These are phyloP conservation scores for Sesamia nonagrioides DNA, from an alignment of 1,140 invertebrate genomes.

Conservation along the genomic window DNA sequence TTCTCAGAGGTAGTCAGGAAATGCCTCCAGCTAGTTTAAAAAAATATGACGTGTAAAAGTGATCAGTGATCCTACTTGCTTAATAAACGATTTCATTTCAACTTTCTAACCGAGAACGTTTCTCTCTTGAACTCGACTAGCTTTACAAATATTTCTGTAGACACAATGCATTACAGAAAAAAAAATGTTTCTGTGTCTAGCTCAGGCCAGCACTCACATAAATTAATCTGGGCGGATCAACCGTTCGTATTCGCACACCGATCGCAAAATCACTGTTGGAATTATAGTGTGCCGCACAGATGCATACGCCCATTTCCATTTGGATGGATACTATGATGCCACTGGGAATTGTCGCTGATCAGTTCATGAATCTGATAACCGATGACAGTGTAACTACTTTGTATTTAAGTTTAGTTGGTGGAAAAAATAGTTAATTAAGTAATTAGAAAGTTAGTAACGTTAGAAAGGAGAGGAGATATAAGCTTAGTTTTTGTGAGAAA, in stretches of 20 bases:
- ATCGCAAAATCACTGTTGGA: conserved; percentile 56
- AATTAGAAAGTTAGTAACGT: no score
- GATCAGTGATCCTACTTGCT: no score
- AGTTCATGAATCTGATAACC: conserved; percentile 66
- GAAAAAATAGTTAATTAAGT: background rate
- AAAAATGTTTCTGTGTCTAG: conserved; percentile 44
- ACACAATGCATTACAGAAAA: conserved; percentile 26
- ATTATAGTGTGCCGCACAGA: conserved; percentile 52
- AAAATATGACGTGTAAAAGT: no score
- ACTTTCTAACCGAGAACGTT: no score
- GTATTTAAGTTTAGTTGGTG: background rate
- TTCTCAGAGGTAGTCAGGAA: no score
- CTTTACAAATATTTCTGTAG: no score
- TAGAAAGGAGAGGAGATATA: no score
- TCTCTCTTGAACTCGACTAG: no score
- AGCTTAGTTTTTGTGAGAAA: no score
- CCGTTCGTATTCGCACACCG: conserved; percentile 62
- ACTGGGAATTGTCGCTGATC: conserved; percentile 59
- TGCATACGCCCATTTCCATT: conserved; percentile 68
- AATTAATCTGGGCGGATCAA: conserved; percentile 69
- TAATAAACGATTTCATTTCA: no score
- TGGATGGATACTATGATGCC: conserved; percentile 58
- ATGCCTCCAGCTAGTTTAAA: no score
- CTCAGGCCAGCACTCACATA: conserved; percentile 62
- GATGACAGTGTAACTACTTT: conserved; percentile 51